Base-by-base conservation (phyloP, 2,888 invertebrate genomes). In the Pterobdella sp. region DNA sequence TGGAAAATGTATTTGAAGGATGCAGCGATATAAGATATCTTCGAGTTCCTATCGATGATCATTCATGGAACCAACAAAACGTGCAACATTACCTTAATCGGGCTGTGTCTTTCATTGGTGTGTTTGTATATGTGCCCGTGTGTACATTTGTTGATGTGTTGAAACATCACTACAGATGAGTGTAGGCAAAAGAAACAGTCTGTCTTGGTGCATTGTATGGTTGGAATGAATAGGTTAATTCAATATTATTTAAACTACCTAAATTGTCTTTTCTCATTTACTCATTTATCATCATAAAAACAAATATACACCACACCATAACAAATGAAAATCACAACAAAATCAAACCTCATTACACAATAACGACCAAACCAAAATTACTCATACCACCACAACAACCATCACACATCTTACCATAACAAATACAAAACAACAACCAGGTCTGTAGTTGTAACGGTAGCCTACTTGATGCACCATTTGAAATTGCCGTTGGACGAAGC, bases 171-270 rank as follows among this genome's bases (percentile, higher is more conserved):
- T 22, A 22, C 60, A 56, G 60, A 56, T 26, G n/a, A 4, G n/a
- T 56, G 60, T 26, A 56, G 60, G 26, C 60, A 26, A 4, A 4
- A 26, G 60, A 3, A 56, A 26, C 10, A 56, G n/a, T 56, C n/a
- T 56, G 60, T 56, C n/a, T 22, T 56, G 60, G 60, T 56, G 60
- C 60, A 56, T n/a, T 56, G 60, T 26, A 56, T 14, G 60, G 60
- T 56, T 3, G 60, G 60, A 3, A 56, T 56, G 60, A 56, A 56
- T 26, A 56, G 60, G 60, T 56, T 42, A 7, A 7, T 18, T 14
- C 18, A 7, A 7, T 14, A 14, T 18, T 18, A 42, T 42, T 42
- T 18, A 42, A 14, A 14, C 42, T 42, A 14, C 42, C 42, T 14
- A 14, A 14, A 7, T 14, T 42, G 10, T 18, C 7, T 42, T 18